phyloP scores from a whole-genome alignment of 2,797 vertebrate genomes.

The Lutjanus campechanus region DNA sequence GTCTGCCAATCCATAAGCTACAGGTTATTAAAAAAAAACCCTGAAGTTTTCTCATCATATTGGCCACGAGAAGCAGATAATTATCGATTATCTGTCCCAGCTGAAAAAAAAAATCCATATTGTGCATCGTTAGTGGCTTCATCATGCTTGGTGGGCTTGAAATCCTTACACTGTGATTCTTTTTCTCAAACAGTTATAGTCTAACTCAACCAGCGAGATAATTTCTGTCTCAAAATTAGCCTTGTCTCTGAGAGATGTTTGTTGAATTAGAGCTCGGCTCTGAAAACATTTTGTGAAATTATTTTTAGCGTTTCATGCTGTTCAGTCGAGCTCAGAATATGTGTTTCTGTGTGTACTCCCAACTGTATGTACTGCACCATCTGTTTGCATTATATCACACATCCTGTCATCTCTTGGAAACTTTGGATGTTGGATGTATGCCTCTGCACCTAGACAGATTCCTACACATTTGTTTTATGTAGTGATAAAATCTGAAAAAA shows the following conservation, averaged over 20 bases:
- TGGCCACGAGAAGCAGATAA: too few relatives aligned
- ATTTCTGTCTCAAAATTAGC: constrained; percentile 9
- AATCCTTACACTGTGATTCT: background rate
- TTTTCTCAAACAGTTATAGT: background rate
- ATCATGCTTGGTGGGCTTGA: constrained; percentile 2
- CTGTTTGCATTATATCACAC: constrained; percentile 53
- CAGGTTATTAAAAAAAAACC: too few relatives aligned
- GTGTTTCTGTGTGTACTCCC: constrained; percentile 43
- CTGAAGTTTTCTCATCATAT: too few relatives aligned
- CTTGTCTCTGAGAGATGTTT: constrained; percentile 24
- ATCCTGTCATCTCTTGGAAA: constrained; percentile 34
- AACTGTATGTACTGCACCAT: constrained; percentile 42
- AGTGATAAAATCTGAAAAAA: constrained; percentile 23
- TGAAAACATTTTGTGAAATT: constrained; percentile 38
- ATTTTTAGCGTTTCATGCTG: constrained; percentile 44
- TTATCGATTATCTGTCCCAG: too few relatives aligned
- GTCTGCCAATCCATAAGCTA: background rate
- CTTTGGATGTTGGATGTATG: constrained; percentile 9
- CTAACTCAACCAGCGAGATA: constrained; percentile 1
- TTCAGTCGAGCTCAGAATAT: constrained; percentile 20
- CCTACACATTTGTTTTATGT: constrained; percentile 33
- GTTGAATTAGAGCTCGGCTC: constrained; percentile 2
- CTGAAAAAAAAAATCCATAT: too few relatives aligned
- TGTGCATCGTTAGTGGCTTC: background rate
- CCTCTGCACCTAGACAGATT: constrained; percentile 20